These are phyloP conservation scores for Rotaria socialis DNA, from an alignment of 2,888 invertebrate species.

Conservation along the genomic window DNA sequence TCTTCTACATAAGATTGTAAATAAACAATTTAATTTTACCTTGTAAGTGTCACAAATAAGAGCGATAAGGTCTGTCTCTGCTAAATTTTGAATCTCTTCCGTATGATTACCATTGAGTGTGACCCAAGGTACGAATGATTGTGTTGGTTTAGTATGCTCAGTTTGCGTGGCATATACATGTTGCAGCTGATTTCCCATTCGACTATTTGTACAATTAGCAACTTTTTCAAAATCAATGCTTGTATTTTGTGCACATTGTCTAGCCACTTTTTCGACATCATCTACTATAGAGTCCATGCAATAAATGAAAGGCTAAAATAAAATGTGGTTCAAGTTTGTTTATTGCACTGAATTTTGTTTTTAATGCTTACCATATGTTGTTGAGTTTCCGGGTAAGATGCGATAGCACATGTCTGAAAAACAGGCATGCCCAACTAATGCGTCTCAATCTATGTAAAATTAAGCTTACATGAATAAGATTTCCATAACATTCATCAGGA, in stretches of 20 bases:
- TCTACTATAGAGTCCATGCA: conserved; percentile 52
- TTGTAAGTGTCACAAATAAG: conserved; percentile 52
- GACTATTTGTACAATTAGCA: conserved; percentile 51
- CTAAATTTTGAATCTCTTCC: conserved; percentile 51
- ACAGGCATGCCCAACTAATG: no score
- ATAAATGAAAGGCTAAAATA: conserved; percentile 52
- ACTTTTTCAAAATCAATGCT: conserved; percentile 50
- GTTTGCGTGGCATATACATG: conserved; percentile 56
- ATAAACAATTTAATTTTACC: not conserved
- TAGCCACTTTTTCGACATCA: conserved; percentile 47
- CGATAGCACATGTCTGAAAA: not conserved
- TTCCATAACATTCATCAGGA: conserved; percentile 55
- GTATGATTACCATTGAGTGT: conserved; percentile 56
- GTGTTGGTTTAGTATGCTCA: conserved; percentile 52
- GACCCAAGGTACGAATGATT: conserved; percentile 57
- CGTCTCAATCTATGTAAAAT: not conserved
- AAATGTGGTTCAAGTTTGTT: conserved; percentile 49
- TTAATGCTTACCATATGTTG: conserved; percentile 1
- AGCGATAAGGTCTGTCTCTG: conserved; percentile 50
- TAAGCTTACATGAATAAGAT: conserved; percentile 55
- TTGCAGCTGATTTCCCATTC: conserved; percentile 53
- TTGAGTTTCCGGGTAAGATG: not conserved
- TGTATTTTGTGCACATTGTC: conserved; percentile 50
- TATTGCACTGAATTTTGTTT: conserved; percentile 47
- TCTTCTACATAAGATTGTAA: not conserved